Conservation (phyloP, 2,113 vertebrate genomes). For the Mirounga angustirostris region DNA sequence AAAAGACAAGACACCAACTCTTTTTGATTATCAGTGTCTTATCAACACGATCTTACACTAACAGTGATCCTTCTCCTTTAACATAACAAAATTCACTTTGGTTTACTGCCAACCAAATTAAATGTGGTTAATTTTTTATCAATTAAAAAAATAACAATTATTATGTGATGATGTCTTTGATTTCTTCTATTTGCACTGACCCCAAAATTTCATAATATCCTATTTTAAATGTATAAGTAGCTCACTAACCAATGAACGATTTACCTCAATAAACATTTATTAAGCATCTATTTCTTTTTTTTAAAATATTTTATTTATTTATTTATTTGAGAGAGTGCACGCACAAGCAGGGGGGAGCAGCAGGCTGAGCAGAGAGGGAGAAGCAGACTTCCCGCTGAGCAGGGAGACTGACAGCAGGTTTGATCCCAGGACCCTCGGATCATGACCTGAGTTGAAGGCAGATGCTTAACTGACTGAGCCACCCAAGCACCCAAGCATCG, state of each 20-base stretch:
- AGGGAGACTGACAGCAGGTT: no score
- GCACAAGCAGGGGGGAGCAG: background rate
- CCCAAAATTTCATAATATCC: background rate
- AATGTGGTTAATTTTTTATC: background rate
- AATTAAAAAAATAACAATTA: background rate
- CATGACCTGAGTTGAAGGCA: background rate
- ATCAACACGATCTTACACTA: background rate
- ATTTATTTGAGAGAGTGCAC: background rate
- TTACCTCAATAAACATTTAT: background rate
- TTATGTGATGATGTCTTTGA: background rate
- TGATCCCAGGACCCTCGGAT: no score
- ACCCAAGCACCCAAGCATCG: background rate
- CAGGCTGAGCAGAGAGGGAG: no score
- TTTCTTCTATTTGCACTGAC: background rate
- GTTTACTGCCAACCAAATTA: background rate
- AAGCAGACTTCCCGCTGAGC: no score
- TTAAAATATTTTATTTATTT: no score
- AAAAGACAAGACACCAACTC: background rate
- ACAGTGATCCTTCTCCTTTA: background rate
- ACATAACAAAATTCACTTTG: background rate
- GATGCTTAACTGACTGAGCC: background rate
- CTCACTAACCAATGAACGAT: background rate
- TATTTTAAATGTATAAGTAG: background rate
- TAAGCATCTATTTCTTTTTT: background rate
- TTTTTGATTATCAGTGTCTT: background rate